Evolutionary conservation across 2,113 vertebrate genomes (phyloP), one percentile per base, ranked within the genome.

Genomic region (Tyto alba): DNA sequence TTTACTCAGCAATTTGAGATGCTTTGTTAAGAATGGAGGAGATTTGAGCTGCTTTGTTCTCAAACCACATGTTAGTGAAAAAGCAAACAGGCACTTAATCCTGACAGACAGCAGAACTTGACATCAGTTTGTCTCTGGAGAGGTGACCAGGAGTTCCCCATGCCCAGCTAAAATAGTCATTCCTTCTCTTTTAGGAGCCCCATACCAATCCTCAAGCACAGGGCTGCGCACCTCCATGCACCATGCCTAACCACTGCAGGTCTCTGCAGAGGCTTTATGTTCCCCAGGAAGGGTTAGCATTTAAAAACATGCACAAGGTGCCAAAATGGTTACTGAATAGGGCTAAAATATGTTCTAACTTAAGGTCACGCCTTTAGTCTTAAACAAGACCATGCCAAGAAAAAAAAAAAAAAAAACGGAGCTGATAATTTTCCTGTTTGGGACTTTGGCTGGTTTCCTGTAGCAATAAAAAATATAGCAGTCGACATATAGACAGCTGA

Each of bases 31-130:
- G 97, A 97, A 96, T n/a, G 96, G 97, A 95, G 94, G 97, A 98
- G 98, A 98, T 97, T 98, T 98, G 97, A 98, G 98, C 96, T 97
- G 98, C 98, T 99, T 99, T 98, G 98, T 98, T 98, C 98, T 97
- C 95, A 96, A 98, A 98, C 98, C 98, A 98, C 96, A 97, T 98
- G 98, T 97, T 97, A 98, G 98, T 84, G 93, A 97, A 98, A 99
- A 98, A 98, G 98, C 98, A 99, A 99, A 99, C 98, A 98, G 97
- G 97, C 98, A 97, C 97, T 99, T 99, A 99, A 99, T 99, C 98
- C 98, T 99, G 97, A 98, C 98, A 98, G 98, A 98, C 98, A 98
- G 98, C 98, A 97, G 98, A 98, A 98, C 97, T 98, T 99, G 98
- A 99, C 98, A 98, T 99, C 97, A 95, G 98, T 99, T 98, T 98